phyloP scores from a whole-genome alignment of 35 echinoderm and acorn worm genomes.

The Ptychodera flava region DNA sequence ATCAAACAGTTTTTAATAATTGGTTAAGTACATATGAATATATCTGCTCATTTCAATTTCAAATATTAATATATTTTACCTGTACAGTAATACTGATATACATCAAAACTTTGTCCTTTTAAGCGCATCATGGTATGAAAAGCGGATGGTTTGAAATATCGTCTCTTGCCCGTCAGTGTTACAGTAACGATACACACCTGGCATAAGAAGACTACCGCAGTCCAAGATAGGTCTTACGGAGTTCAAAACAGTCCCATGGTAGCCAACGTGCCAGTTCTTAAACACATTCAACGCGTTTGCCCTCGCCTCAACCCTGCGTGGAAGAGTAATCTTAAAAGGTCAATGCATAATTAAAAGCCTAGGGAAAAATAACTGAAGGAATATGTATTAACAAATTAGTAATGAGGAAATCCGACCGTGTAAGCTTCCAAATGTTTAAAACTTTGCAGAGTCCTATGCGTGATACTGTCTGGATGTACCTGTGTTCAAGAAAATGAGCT shows the following conservation, averaged over 20 bases:
- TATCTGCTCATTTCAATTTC: too few relatives aligned
- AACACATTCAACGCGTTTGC: constrained; percentile 59
- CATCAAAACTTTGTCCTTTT: too few relatives aligned
- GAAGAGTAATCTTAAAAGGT: not conserved
- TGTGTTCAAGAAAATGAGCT: not conserved
- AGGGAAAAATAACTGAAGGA: not conserved
- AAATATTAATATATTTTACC: too few relatives aligned
- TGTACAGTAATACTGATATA: too few relatives aligned
- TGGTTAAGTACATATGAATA: too few relatives aligned
- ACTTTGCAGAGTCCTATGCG: not conserved
- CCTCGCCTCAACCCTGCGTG: constrained; percentile 26
- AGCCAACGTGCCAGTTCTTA: constrained; percentile 87
- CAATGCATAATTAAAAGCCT: not conserved
- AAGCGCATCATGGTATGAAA: too few relatives aligned
- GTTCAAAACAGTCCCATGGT: constrained; percentile 63
- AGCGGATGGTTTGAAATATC: too few relatives aligned
- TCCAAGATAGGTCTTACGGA: constrained; percentile 74
- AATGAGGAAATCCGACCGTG: not conserved
- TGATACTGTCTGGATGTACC: not conserved
- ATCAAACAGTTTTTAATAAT: too few relatives aligned
- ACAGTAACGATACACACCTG: constrained; percentile 20
- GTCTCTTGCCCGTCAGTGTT: too few relatives aligned
- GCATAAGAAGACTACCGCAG: constrained; percentile 59
- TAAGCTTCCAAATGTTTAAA: not conserved
- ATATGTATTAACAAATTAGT: not conserved